Evolutionary conservation across 2,888 invertebrate genomes (phyloP).

Genomic region (Chironomus tentans): DNA sequence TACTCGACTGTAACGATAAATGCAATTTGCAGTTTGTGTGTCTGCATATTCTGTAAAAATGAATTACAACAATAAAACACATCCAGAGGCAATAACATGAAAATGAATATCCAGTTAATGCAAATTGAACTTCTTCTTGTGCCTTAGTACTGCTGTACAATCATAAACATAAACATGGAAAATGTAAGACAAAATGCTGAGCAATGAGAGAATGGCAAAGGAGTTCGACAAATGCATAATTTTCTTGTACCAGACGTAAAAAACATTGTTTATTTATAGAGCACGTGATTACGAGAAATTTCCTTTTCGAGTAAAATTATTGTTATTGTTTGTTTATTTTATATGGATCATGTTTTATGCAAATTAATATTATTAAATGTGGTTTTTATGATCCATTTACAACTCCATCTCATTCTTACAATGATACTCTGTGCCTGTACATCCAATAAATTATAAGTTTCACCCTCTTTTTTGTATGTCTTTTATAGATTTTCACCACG

Average conservation of each 20-base stretch:
- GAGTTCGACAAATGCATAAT: neutral
- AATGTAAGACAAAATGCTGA: neutral
- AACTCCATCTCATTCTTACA: neutral
- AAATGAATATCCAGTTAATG: neutral
- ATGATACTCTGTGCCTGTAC: too few species aligned
- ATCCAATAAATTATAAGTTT: too few species aligned
- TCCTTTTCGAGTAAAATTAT: neutral
- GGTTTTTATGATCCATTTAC: neutral
- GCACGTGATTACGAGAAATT: neutral
- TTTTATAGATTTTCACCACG: constrained; percentile 56
- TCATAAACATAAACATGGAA: neutral
- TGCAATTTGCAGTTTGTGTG: neutral
- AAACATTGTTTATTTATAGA: neutral
- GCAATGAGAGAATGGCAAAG: neutral
- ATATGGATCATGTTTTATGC: neutral
- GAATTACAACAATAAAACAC: neutral
- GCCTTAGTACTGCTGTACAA: neutral
- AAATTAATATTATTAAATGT: neutral
- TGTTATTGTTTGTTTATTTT: constrained; percentile 1
- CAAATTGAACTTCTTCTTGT: neutral
- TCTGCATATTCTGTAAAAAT: neutral
- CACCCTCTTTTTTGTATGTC: neutral
- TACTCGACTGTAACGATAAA: neutral
- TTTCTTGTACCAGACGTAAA: too few species aligned
- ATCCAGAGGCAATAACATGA: neutral